Conservation (phyloP, 2,113 vertebrate species). For the Upupa epops region DNA sequence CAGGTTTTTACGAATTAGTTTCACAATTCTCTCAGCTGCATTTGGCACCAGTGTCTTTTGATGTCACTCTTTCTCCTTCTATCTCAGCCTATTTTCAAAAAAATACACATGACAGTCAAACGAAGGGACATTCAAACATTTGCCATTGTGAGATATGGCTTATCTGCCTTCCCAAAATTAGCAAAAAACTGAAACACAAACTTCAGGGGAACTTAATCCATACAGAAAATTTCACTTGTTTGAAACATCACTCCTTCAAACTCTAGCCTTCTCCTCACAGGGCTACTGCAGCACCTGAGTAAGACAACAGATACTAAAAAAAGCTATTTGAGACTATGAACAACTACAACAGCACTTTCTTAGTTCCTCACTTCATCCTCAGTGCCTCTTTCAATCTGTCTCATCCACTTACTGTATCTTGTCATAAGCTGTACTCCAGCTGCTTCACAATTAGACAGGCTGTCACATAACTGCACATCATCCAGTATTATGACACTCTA, state of each 20-base stretch:
- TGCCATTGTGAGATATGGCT: not conserved
- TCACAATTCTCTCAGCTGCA: not conserved
- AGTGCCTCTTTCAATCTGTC: not conserved
- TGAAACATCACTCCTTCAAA: not conserved
- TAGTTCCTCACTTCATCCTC: not conserved
- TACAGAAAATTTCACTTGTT: not conserved
- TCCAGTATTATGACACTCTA: accelerated
- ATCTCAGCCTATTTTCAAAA: not conserved
- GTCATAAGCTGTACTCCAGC: not conserved
- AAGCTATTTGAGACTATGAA: accelerated
- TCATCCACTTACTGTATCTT: not conserved
- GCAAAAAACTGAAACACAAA: not conserved
- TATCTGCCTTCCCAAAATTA: not conserved
- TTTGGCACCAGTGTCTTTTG: not conserved
- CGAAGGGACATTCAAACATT: not conserved
- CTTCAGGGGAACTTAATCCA: not conserved
- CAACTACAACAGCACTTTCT: not conserved
- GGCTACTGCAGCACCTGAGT: not conserved
- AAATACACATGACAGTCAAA: not conserved
- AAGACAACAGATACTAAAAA: not conserved
- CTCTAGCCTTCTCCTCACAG: not conserved
- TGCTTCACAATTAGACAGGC: not conserved
- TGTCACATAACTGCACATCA: accelerated
- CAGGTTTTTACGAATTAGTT: not conserved
- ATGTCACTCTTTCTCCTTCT: not conserved